These are phyloP conservation scores for Agrochola litura DNA, from an alignment of 2,888 invertebrate genomes.

Conservation along the genomic window DNA sequence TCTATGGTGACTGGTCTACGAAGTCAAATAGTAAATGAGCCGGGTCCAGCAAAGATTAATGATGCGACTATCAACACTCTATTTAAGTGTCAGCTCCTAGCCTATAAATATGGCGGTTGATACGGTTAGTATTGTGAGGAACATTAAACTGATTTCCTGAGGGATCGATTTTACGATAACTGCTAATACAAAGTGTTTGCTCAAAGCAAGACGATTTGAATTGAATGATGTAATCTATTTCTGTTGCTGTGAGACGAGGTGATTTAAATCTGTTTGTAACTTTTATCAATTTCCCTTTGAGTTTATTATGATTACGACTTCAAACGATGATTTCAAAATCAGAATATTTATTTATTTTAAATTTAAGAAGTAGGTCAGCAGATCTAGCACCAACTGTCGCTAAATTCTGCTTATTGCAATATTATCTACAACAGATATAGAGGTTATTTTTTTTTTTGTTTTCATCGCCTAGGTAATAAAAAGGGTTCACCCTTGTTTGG, in stretches of 20 bases:
- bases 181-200: constrained; percentile 18
- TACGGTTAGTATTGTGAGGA: constrained; percentile 26
- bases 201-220: constrained; percentile 9
- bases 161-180: constrained; percentile 33
- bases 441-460: not conserved
- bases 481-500: too few relatives aligned
- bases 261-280: constrained; percentile 1
- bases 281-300: not conserved
- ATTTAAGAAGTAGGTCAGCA: not conserved
- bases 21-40: constrained; percentile 45
- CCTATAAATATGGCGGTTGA: constrained; percentile 39
- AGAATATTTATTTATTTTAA: not conserved
- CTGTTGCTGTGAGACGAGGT: not conserved
- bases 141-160: constrained; percentile 51
- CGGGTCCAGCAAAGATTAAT: constrained; percentile 50
- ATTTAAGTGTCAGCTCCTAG: constrained; percentile 46
- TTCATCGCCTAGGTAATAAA: not conserved
- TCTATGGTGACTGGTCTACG: constrained; percentile 17
- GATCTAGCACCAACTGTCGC: not conserved
- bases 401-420: not conserved
- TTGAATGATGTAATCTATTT: constrained; percentile 13
- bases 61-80: constrained; percentile 42
- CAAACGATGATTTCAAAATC: not conserved
- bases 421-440: too few relatives aligned
- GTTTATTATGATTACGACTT: not conserved